Evolutionary conservation across 2,888 invertebrate genomes (phyloP).

Genomic region (Agrochola macilenta): DNA sequence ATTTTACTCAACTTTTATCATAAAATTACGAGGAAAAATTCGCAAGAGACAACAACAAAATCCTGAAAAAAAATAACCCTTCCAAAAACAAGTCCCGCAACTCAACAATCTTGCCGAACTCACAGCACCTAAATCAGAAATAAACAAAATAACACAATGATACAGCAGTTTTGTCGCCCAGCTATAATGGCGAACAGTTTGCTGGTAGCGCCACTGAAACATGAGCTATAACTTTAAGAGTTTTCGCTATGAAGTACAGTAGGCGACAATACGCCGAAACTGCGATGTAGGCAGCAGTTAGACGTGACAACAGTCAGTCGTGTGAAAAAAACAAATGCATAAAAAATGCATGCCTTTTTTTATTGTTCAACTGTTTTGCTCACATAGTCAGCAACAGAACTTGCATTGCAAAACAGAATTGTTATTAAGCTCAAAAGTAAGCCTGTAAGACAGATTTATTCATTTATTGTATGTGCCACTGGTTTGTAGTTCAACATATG

Average conservation of each 20-base stretch:
- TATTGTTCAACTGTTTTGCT: background rate
- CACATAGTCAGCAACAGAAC: background rate
- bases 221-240: slow-evolving; percentile 75
- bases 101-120: slow-evolving; percentile 49
- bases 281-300: slow-evolving; percentile 43
- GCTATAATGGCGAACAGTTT: slow-evolving; percentile 70
- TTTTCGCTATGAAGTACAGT: slow-evolving; percentile 71
- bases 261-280: slow-evolving; percentile 71
- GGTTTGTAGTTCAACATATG: background rate
- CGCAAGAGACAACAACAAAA: no score
- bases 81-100: slow-evolving; percentile 14
- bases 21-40: no score
- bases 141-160: slow-evolving; percentile 65
- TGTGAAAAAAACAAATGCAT: background rate
- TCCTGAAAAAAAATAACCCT: background rate
- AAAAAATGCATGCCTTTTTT: background rate
- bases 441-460: background rate
- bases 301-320: slow-evolving; percentile 40
- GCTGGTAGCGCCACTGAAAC: slow-evolving; percentile 63
- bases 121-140: slow-evolving; percentile 53
- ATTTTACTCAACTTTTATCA: no score
- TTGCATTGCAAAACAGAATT: background rate
- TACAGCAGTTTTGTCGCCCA: slow-evolving; percentile 55
- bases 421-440: background rate
- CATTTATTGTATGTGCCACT: background rate